Evolutionary conservation across 1,140 invertebrate species (phyloP).

Genomic region (Drosophila tsacasi): DNA sequence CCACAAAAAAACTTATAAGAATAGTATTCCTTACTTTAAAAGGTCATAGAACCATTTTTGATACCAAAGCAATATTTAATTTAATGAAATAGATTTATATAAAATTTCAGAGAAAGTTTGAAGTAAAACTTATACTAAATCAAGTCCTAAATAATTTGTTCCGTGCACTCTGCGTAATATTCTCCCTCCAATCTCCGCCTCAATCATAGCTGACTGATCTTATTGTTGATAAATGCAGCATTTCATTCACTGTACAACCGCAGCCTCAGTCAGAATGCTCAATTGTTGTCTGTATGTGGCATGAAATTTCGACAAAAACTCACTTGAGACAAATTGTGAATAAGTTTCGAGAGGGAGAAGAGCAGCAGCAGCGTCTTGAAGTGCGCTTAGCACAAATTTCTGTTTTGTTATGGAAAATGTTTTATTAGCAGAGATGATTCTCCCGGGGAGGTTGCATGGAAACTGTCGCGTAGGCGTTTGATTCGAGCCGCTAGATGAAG

Average conservation of each 20-base stretch:
- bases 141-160: neutral
- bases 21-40: too few relatives aligned
- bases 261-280: constrained; percentile 31
- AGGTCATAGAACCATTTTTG: neutral
- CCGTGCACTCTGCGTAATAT: neutral
- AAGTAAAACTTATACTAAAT: neutral
- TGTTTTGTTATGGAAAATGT: constrained; percentile 60
- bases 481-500: constrained; percentile 71
- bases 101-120: too few relatives aligned
- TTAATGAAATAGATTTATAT: too few relatives aligned
- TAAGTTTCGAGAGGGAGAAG: constrained; percentile 40
- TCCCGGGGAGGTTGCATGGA: constrained; percentile 24
- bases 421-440: constrained; percentile 39
- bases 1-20: too few relatives aligned
- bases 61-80: neutral
- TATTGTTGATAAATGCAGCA: constrained; percentile 76
- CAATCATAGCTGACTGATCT: constrained; percentile 68
- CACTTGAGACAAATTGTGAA: constrained; percentile 84
- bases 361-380: constrained; percentile 56
- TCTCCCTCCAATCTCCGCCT: constrained; percentile 20
- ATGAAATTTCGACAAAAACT: constrained; percentile 65
- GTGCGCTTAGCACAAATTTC: constrained; percentile 70
- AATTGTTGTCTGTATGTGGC: constrained; percentile 57
- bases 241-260: constrained; percentile 55
- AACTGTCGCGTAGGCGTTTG: constrained; percentile 60